phyloP scores from a whole-genome alignment of 2,888 invertebrate genomes.

The Microctonus brassicae region DNA sequence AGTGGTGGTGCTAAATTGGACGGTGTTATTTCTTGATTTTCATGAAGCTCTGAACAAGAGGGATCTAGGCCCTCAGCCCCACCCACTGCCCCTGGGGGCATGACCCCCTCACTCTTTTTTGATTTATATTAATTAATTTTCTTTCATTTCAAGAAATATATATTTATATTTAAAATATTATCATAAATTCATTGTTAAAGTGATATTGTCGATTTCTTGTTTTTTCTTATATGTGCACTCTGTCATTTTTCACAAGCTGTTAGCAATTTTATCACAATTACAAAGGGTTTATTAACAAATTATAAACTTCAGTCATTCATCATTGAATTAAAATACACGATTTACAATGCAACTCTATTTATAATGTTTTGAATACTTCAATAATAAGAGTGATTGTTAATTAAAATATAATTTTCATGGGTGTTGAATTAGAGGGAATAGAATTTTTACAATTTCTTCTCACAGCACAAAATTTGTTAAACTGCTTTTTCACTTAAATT shows the following conservation, averaged over 20 bases:
- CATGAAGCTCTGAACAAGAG: slow-evolving; percentile 63
- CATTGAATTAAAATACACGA: not conserved
- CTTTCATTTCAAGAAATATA: slow-evolving; percentile 31
- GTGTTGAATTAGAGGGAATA: not conserved
- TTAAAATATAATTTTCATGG: not conserved
- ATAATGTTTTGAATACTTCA: not conserved
- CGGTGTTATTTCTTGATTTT: slow-evolving; percentile 57
- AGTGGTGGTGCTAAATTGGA: slow-evolving; percentile 50
- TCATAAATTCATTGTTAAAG: too few species aligned
- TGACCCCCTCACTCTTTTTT: slow-evolving; percentile 52
- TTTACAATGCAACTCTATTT: not conserved
- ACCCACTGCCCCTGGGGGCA: slow-evolving; percentile 66
- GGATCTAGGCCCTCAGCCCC: slow-evolving; percentile 66
- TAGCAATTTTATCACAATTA: not conserved
- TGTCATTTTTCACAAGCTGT: not conserved
- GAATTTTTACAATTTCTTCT: not conserved
- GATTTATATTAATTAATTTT: slow-evolving; percentile 18
- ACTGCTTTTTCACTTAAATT: not conserved
- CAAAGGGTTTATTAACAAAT: not conserved
- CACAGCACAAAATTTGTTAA: not conserved
- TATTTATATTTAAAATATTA: slow-evolving; percentile 8
- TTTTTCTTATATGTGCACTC: not conserved
- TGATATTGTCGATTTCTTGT: not conserved
- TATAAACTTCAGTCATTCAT: not conserved
- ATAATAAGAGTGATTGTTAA: not conserved